phyloP scores from a whole-genome alignment of 1,140 invertebrate species.

The Camponotus floridanus region DNA sequence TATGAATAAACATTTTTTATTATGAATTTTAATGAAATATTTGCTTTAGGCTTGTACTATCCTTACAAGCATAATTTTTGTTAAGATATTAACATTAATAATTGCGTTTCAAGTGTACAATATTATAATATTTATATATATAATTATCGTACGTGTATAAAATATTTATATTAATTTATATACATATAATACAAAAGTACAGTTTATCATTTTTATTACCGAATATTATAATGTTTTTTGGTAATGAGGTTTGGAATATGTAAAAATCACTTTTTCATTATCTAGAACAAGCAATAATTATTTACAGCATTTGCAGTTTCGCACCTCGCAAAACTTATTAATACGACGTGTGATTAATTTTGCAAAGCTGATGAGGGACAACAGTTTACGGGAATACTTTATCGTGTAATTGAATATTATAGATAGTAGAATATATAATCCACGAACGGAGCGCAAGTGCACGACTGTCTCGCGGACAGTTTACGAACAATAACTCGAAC shows the following conservation, averaged over 20 bases:
- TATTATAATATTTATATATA: background rate
- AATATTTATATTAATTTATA: background rate
- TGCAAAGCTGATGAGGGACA: background rate
- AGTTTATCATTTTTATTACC: background rate
- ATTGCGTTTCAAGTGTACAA: background rate
- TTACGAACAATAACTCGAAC: conserved; percentile 23
- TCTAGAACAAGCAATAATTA: background rate
- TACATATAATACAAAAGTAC: background rate
- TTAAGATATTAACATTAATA: background rate
- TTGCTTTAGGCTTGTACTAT: background rate
- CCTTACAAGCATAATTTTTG: background rate
- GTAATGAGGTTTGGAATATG: background rate
- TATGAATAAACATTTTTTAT: background rate
- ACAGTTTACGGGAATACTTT: background rate
- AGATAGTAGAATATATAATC: conserved; percentile 10
- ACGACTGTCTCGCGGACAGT: conserved; percentile 28
- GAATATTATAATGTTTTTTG: background rate
- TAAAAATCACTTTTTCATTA: background rate
- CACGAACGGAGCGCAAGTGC: background rate
- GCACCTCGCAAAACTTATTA: background rate
- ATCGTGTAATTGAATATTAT: conserved; percentile 6
- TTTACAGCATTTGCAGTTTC: background rate
- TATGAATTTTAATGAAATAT: background rate
- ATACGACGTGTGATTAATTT: background rate
- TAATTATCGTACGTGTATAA: background rate